Evolutionary conservation across 2,888 invertebrate genomes (phyloP).

Genomic region (Drosophila setosimentum): DNA sequence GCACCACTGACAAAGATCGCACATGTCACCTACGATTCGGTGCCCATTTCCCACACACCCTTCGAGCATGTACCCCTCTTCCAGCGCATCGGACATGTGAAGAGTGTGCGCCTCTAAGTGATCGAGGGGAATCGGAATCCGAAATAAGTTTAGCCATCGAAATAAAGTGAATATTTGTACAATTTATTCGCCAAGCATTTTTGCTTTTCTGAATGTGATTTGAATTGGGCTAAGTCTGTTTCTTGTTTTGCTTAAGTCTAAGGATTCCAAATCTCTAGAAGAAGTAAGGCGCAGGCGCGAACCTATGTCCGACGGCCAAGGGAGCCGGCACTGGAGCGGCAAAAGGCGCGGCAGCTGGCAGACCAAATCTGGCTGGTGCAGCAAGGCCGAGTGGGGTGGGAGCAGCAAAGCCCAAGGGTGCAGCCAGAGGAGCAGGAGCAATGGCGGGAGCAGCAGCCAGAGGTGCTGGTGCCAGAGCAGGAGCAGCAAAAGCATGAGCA

Average conservation of each 20-base stretch:
- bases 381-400: constrained; percentile 38
- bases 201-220: constrained; percentile 39
- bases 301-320: constrained; percentile 54
- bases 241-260: constrained; percentile 24
- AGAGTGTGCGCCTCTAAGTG: constrained; percentile 33
- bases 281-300: constrained; percentile 66
- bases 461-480: constrained; percentile 58
- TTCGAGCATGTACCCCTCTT: constrained; percentile 78
- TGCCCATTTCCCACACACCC: constrained; percentile 72
- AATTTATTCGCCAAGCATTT: constrained; percentile 61
- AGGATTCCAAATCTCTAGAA: constrained; percentile 42
- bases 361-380: constrained; percentile 55
- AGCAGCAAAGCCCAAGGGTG: constrained; percentile 34
- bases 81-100: constrained; percentile 74
- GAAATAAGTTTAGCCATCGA: neutral
- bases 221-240: constrained; percentile 36
- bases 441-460: constrained; percentile 54
- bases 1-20: constrained; percentile 77
- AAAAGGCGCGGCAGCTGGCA: constrained; percentile 43
- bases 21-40: constrained; percentile 78
- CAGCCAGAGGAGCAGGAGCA: constrained; percentile 45
- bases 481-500: constrained; percentile 63
- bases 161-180: constrained; percentile 31
- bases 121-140: neutral
- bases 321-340: constrained; percentile 56